Conservation (phyloP, 30 jellyfish, hydroid and myxozoan species). For the Rhopilema esculentum region DNA sequence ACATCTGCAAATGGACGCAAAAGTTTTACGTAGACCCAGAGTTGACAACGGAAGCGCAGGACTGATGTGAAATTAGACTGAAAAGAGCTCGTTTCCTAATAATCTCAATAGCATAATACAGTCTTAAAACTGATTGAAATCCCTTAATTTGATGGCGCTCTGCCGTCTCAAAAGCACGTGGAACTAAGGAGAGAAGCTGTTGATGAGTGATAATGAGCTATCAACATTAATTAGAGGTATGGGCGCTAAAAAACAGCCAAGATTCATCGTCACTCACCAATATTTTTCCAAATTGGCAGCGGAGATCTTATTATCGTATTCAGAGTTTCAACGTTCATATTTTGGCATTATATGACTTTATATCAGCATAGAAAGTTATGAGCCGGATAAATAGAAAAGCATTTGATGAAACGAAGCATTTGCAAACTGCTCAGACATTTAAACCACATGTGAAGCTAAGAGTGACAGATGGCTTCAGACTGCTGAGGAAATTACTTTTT, state of each 20-base stretch:
- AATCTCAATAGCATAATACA: not conserved
- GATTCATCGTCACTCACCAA: not conserved
- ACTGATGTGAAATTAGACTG: not conserved
- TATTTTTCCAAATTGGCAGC: too few relatives aligned
- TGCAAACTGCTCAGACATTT: too few relatives aligned
- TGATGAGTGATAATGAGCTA: not conserved
- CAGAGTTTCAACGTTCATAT: not conserved
- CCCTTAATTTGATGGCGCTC: not conserved
- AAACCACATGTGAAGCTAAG: not conserved
- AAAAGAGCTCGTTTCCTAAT: not conserved
- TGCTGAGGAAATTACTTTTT: too few relatives aligned
- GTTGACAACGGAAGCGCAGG: conserved; percentile 26
- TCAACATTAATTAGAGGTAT: not conserved
- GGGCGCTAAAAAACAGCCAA: not conserved
- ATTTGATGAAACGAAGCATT: not conserved
- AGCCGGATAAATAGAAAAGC: not conserved
- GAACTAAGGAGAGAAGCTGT: not conserved
- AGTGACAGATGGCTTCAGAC: not conserved
- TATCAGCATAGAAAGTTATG: not conserved
- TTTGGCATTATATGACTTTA: not conserved
- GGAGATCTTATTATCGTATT: not conserved
- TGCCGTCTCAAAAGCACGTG: not conserved
- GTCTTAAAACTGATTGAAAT: not conserved
- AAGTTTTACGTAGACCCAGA: not conserved
- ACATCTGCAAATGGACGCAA: conserved; percentile 9